phyloP scores from a whole-genome alignment of 92 coral and sea anemone genomes.

The Palythoa grandis region DNA sequence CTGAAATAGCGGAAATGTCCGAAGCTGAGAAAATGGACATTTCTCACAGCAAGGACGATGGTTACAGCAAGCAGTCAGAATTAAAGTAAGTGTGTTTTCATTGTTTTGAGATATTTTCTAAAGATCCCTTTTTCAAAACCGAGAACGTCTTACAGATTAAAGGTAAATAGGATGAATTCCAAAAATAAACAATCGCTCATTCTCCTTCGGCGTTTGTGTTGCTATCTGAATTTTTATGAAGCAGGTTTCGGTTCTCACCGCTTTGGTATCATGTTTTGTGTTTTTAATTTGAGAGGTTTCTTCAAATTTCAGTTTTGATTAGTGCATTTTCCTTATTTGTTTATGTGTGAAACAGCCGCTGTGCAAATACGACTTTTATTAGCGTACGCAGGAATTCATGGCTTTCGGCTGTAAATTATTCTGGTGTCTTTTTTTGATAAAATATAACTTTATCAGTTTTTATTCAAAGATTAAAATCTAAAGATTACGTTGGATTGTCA shows the following conservation, averaged over 20 bases:
- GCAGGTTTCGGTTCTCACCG: background rate
- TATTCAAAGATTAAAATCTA: background rate
- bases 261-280: background rate
- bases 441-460: background rate
- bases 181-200: constrained; percentile 32
- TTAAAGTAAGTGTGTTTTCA: constrained; percentile 26
- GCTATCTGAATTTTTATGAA: constrained; percentile 10
- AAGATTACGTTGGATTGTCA: background rate
- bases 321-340: background rate
- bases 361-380: background rate
- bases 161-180: background rate
- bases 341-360: background rate
- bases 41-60: constrained; percentile 22
- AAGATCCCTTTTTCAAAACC: background rate
- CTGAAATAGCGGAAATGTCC: constrained; percentile 26
- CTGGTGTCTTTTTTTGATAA: background rate
- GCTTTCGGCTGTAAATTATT: background rate
- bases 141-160: background rate
- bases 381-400: constrained; percentile 21
- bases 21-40: constrained; percentile 46
- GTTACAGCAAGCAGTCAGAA: constrained; percentile 20
- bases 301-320: background rate
- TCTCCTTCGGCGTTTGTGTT: constrained; percentile 17
- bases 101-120: background rate
- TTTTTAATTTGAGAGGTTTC: constrained; percentile 15